A percentile compares a stretch with the other conserved stretches of the same genome.
phyloP scores from a whole-genome alignment of 2,888 invertebrate genomes.

The Eilema griseolum region DNA sequence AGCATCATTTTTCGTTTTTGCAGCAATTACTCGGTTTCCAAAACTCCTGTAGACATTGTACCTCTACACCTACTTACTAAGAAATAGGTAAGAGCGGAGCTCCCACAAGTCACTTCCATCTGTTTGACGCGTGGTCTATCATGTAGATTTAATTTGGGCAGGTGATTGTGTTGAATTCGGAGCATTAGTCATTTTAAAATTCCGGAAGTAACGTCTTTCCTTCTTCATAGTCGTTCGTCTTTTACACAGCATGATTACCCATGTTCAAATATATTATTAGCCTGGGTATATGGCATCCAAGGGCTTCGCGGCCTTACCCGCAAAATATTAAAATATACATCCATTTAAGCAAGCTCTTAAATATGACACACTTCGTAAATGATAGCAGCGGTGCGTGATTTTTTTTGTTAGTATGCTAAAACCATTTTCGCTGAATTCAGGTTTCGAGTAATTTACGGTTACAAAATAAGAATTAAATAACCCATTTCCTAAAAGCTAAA shows the following conservation, averaged over 20 bases:
- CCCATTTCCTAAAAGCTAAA: too few species aligned
- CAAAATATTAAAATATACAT: neutral
- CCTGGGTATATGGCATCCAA: neutral
- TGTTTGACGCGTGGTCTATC: neutral
- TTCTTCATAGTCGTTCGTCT: neutral
- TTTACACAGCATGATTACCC: neutral
- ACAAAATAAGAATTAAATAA: too few species aligned
- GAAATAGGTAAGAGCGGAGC: neutral
- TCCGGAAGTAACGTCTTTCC: neutral
- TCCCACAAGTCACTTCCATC: neutral
- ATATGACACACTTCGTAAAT: neutral
- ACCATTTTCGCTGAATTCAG: neutral
- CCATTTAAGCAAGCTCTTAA: neutral
- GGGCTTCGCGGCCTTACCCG: too few species aligned
- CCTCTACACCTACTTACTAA: neutral
- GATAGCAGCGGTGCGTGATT: neutral
- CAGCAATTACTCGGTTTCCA: slow-evolving; percentile 14
- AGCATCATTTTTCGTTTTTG: slow-evolving; percentile 12
- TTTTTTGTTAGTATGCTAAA: neutral
- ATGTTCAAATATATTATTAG: neutral
- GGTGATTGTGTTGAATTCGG: neutral
- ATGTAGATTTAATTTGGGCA: neutral
- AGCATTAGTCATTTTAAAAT: neutral
- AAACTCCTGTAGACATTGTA: neutral
- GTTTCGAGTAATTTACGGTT: too few species aligned